These are phyloP conservation scores for Platerodrilus igneus DNA, from an alignment of 2,888 invertebrate genomes.

Conservation along the genomic window DNA sequence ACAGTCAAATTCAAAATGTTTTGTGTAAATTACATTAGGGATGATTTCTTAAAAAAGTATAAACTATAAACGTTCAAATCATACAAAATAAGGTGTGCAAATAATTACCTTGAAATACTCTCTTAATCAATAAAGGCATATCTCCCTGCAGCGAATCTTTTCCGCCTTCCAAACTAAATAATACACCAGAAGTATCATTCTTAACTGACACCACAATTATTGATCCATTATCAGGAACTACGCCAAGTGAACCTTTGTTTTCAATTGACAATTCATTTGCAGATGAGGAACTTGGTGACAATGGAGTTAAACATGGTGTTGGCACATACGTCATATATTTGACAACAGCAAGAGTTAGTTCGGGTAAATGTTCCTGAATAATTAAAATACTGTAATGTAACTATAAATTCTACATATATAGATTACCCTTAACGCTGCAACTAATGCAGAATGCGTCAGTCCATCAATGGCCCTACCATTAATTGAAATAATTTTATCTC, in stretches of 20 bases:
- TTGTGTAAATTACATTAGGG: too few relatives aligned
- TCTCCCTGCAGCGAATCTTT: slow-evolving; percentile 87
- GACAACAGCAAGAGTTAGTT: slow-evolving; percentile 35
- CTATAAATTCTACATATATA: neutral
- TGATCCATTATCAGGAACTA: neutral
- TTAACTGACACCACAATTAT: slow-evolving; percentile 49
- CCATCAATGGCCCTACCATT: slow-evolving; percentile 81
- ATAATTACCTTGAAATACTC: slow-evolving; percentile 82
- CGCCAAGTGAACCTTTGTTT: neutral
- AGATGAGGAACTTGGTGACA: too few relatives aligned
- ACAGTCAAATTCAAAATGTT: too few relatives aligned
- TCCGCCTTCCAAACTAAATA: slow-evolving; percentile 92
- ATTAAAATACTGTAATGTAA: slow-evolving; percentile 7
- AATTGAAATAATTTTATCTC: slow-evolving; percentile 83
- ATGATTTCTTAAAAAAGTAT: too few relatives aligned
- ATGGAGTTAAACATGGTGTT: too few relatives aligned
- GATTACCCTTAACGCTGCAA: slow-evolving; percentile 76
- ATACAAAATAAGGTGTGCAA: too few relatives aligned
- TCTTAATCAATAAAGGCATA: slow-evolving; percentile 82
- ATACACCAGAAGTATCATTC: slow-evolving; percentile 83
- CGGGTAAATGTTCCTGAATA: slow-evolving; percentile 33
- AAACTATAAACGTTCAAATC: too few relatives aligned
- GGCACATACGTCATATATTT: slow-evolving; percentile 12
- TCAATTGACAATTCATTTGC: too few relatives aligned
- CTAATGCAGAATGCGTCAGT: slow-evolving; percentile 81